phyloP scores from a whole-genome alignment of 2,797 vertebrate species.

The Pterois miles region DNA sequence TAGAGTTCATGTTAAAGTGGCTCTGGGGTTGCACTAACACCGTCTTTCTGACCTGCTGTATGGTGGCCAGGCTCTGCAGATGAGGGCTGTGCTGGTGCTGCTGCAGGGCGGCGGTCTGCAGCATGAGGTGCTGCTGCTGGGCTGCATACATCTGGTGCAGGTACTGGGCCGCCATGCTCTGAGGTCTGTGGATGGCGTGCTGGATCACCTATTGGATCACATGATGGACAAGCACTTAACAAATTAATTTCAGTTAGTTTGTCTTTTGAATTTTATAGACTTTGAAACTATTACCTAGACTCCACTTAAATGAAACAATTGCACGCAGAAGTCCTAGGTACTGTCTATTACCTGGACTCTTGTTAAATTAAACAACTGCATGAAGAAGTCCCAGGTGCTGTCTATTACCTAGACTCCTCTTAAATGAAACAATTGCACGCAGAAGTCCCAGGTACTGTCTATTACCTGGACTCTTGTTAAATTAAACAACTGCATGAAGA shows the following conservation, averaged over 20 bases:
- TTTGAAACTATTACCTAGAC: not conserved
- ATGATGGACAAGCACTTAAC: not conserved
- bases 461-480: not conserved
- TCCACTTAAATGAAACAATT: not conserved
- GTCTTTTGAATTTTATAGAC: too few species aligned
- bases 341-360: constrained; percentile 61
- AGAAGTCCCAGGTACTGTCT: not conserved
- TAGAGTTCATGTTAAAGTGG: not conserved
- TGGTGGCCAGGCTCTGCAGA: constrained; percentile 89
- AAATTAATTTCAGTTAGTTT: not conserved
- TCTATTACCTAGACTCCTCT: constrained; percentile 62
- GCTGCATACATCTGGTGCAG: constrained; percentile 96
- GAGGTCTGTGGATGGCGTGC: constrained; percentile 91
- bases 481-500: not conserved
- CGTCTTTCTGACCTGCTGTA: constrained; percentile 84
- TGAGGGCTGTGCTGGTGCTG: constrained; percentile 88
- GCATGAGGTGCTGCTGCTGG: constrained; percentile 94
- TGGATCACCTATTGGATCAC: constrained; percentile 88
- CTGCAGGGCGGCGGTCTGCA: constrained; percentile 93
- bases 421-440: not conserved
- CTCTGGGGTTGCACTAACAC: not conserved
- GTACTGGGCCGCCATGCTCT: constrained; percentile 93
- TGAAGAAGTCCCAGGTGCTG: not conserved
- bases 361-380: not conserved
- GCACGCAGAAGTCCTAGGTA: not conserved